phyloP scores from a whole-genome alignment of 2,797 vertebrate genomes.

The Fistularia commersonii region DNA sequence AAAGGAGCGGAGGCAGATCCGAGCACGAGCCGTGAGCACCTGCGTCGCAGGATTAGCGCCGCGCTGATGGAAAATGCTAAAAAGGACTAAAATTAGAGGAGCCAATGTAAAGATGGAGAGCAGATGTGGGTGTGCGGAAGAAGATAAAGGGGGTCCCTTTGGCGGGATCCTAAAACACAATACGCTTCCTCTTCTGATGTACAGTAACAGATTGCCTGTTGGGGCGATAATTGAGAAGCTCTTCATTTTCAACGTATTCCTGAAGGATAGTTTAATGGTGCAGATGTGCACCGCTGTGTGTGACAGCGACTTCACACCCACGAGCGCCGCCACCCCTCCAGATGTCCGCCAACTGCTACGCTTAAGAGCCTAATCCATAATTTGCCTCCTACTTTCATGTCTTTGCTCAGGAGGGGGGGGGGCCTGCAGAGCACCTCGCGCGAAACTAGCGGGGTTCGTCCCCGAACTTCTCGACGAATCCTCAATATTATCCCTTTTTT shows the following conservation, averaged over 20 bases:
- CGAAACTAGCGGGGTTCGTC: too few relatives aligned
- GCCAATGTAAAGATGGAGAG: too few relatives aligned
- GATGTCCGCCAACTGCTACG: slow-evolving; percentile 5
- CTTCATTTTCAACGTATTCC: too few relatives aligned
- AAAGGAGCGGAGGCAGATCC: neutral
- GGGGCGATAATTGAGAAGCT: too few relatives aligned
- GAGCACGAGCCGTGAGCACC: neutral
- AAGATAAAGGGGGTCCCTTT: neutral
- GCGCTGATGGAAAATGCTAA: neutral
- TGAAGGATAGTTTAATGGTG: neutral
- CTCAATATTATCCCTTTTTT: too few relatives aligned
- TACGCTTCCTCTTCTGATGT: neutral
- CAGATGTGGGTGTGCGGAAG: neutral
- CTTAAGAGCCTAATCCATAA: slow-evolving; percentile 2
- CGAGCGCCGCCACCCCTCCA: neutral
- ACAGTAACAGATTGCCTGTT: neutral
- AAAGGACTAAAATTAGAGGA: neutral
- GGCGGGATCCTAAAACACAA: neutral
- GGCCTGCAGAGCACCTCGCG: neutral
- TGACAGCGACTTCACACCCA: neutral
- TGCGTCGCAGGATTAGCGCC: neutral
- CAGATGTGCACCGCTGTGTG: slow-evolving; percentile 1
- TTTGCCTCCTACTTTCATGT: slow-evolving; percentile 4
- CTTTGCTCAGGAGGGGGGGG: neutral
- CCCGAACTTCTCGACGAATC: neutral